phyloP scores from a whole-genome alignment of 2,888 invertebrate genomes.

The Hydrotaea cyrtoneurina region DNA sequence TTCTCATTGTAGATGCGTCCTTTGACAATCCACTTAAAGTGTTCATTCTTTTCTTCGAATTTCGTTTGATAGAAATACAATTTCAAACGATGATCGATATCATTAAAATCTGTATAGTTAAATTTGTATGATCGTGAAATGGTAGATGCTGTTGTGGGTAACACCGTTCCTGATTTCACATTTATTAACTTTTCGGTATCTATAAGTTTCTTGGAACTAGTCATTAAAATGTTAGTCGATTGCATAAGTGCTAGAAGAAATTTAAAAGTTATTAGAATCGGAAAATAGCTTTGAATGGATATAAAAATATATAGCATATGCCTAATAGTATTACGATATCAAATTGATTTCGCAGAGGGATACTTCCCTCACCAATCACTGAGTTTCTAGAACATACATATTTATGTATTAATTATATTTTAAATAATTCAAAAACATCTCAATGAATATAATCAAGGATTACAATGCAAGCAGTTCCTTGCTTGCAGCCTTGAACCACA shows the following conservation, averaged over 20 bases:
- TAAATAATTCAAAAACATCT: too few relatives aligned
- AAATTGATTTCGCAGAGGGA: too few relatives aligned
- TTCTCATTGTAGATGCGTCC: conserved; percentile 81
- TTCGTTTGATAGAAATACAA: conserved; percentile 82
- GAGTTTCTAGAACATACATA: too few relatives aligned
- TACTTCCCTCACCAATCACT: too few relatives aligned
- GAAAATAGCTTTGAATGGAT: too few relatives aligned
- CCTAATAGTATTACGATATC: too few relatives aligned
- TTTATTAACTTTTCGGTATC: conserved; percentile 72
- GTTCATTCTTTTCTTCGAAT: conserved; percentile 83
- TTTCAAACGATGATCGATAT: conserved; percentile 84
- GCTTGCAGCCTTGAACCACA: too few relatives aligned
- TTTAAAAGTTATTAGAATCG: not conserved
- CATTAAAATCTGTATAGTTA: conserved; percentile 82
- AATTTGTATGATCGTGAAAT: conserved; percentile 81
- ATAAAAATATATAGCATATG: too few relatives aligned
- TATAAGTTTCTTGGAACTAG: conserved; percentile 76
- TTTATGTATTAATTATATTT: too few relatives aligned
- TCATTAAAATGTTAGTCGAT: conserved; percentile 81
- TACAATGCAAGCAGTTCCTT: too few relatives aligned
- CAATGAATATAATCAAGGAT: too few relatives aligned
- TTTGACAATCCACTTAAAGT: conserved; percentile 82
- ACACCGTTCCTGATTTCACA: conserved; percentile 59
- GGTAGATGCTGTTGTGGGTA: conserved; percentile 1
- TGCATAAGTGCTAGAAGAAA: conserved; percentile 81